Conservation (phyloP, 2,113 vertebrate species). For the Pachyramphus minor region DNA sequence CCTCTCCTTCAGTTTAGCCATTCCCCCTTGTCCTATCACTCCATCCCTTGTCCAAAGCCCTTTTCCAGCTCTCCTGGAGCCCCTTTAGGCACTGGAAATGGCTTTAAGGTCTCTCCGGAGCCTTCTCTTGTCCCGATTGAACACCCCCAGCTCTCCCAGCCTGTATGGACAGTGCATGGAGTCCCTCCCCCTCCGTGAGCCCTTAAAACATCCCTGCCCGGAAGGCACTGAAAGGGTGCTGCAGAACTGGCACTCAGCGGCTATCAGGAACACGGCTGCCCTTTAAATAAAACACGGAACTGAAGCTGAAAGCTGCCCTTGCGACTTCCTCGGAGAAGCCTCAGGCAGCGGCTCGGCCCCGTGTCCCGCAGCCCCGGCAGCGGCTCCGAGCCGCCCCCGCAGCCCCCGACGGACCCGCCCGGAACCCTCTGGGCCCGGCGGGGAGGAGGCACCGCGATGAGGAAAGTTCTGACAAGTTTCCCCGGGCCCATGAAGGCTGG, state of each 20-base stretch:
- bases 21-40: background rate
- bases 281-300: conserved; percentile 6
- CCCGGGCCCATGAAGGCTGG: background rate
- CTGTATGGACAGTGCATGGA: rapidly evolving
- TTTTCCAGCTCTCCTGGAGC: background rate
- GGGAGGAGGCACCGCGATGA: background rate
- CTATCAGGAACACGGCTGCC: background rate
- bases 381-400: background rate
- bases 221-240: background rate
- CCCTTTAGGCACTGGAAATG: rapidly evolving
- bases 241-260: background rate
- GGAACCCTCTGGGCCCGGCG: background rate
- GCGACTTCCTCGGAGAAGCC: background rate
- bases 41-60: background rate
- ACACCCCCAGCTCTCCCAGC: background rate
- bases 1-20: background rate
- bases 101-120: background rate
- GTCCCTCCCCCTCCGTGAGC: rapidly evolving
- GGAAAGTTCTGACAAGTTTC: background rate
- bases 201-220: background rate
- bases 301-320: background rate
- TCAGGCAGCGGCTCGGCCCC: background rate
- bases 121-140: background rate
- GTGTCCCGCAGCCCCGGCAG: background rate
- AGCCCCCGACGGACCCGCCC: background rate